These are phyloP conservation scores for Erpornis zantholeuca DNA, from an alignment of 2,113 vertebrate species.

Conservation along the genomic window DNA sequence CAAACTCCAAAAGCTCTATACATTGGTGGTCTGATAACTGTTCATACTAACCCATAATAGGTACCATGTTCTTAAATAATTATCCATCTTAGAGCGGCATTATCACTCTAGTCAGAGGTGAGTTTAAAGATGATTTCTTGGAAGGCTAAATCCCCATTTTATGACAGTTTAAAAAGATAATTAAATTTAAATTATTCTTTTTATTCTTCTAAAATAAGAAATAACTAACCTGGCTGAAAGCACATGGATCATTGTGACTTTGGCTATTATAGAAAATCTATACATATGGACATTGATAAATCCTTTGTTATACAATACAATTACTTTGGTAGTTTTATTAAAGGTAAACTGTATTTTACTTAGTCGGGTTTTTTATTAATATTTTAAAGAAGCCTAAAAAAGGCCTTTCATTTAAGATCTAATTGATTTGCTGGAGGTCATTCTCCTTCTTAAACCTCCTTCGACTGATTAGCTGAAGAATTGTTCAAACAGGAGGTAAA, in stretches of 20 bases:
- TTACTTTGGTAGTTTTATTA: conserved; percentile 27
- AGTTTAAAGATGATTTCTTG: conserved; percentile 13
- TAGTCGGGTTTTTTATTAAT: background rate
- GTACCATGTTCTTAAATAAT: background rate
- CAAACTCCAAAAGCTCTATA: background rate
- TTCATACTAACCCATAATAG: background rate
- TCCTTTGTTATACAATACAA: conserved; percentile 25
- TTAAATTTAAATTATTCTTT: conserved; percentile 41
- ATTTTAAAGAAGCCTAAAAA: background rate
- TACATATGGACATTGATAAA: conserved; percentile 26
- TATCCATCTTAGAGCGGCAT: background rate
- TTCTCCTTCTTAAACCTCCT: background rate
- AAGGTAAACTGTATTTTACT: conserved; percentile 53
- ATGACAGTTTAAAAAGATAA: conserved; percentile 36
- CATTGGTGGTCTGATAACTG: background rate
- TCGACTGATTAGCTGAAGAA: background rate
- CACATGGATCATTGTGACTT: background rate
- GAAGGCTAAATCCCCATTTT: conserved; percentile 19
- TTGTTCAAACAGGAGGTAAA: background rate
- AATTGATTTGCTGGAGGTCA: conserved; percentile 20
- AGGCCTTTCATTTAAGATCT: background rate
- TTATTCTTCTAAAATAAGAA: conserved; percentile 15
- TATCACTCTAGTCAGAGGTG: background rate
- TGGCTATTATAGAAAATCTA: conserved; percentile 26
- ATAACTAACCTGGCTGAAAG: conserved; percentile 9